Evolutionary conservation across 2,113 vertebrate genomes (phyloP).

Genomic region (Monarcha castaneiventris): DNA sequence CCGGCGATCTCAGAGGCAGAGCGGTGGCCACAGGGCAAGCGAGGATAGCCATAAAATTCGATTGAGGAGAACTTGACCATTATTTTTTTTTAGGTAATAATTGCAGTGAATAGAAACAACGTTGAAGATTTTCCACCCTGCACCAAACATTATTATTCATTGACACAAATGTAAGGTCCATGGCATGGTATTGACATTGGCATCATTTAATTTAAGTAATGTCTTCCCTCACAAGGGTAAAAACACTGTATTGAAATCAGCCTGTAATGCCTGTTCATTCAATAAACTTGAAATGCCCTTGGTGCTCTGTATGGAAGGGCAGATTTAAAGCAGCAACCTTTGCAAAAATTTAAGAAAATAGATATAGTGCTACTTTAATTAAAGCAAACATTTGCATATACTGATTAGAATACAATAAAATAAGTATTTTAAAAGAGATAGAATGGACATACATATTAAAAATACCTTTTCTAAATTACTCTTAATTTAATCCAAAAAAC

Average conservation of each 20-base stretch:
- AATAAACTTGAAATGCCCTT: not conserved
- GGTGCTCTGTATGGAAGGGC: not conserved
- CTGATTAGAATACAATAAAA: not conserved
- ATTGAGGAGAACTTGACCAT: not conserved
- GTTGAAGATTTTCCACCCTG: not conserved
- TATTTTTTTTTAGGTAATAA: not conserved
- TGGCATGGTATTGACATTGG: not conserved
- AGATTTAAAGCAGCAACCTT: not conserved
- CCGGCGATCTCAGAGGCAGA: not conserved
- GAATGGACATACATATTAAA: not conserved
- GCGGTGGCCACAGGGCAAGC: no score
- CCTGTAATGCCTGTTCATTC: not conserved
- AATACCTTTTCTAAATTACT: not conserved
- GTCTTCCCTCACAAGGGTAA: not conserved
- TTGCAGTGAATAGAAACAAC: not conserved
- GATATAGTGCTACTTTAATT: not conserved
- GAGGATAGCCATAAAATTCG: not conserved
- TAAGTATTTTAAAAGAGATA: not conserved
- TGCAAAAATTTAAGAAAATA: not conserved
- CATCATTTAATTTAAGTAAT: not conserved
- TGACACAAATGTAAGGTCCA: not conserved
- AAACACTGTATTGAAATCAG: not conserved
- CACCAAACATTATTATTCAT: not conserved
- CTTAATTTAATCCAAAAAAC: not conserved
- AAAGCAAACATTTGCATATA: not conserved